Evolutionary conservation across 2,797 vertebrate species (phyloP).

Genomic region (Sebastes hopkinsi): DNA sequence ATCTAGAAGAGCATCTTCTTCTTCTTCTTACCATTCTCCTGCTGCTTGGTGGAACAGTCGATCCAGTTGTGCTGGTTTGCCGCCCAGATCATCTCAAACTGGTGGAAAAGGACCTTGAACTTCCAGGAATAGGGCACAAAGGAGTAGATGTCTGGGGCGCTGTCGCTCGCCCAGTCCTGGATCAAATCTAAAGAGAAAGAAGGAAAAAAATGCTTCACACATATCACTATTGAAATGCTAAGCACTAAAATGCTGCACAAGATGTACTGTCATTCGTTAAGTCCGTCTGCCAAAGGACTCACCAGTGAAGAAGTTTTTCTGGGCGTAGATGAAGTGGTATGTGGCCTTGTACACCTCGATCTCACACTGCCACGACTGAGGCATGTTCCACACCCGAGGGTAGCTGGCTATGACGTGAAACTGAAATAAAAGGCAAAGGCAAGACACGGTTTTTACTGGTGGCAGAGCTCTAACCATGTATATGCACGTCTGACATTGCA

Average conservation of each 20-base stretch:
- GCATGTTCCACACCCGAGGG: slow-evolving; percentile 97
- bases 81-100: slow-evolving; percentile 99
- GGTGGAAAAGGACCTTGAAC: slow-evolving; percentile 97
- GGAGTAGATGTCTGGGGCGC: slow-evolving; percentile 95
- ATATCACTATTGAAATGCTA: background rate
- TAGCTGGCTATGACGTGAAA: slow-evolving; percentile 97
- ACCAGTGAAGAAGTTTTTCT: slow-evolving; percentile 99
- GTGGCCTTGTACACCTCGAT: slow-evolving; percentile 99
- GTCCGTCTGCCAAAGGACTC: slow-evolving; percentile 32
- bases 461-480: background rate
- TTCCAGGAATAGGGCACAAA: slow-evolving; percentile 98
- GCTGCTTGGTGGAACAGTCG: slow-evolving; percentile 98
- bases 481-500: background rate
- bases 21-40: slow-evolving; percentile 91
- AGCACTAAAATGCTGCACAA: background rate
- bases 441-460: background rate
- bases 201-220: background rate
- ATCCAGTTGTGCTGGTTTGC: slow-evolving; percentile 99
- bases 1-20: background rate
- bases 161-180: slow-evolving; percentile 98
- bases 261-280: background rate
- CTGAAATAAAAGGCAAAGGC: slow-evolving; percentile 68
- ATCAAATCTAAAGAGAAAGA: slow-evolving; percentile 88
- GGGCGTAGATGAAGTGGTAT: slow-evolving; percentile 98
- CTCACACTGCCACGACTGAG: slow-evolving; percentile 97